Percentiles rank a stretch among this genome's conserved stretches.
Conservation (phyloP, 2,113 vertebrate species). For the Saccopteryx bilineata region DNA sequence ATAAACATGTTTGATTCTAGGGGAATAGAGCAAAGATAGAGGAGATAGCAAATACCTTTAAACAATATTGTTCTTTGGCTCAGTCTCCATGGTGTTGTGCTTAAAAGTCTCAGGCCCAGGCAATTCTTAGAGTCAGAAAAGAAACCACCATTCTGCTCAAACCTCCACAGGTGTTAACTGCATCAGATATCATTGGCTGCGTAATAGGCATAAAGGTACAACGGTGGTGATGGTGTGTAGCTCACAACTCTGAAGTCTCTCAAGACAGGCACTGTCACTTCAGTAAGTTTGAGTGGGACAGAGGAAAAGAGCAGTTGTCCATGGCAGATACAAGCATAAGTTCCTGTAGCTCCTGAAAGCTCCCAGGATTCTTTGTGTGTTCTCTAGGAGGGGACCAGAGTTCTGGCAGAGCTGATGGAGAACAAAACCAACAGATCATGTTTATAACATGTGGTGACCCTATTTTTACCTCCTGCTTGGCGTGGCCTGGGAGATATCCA, state of each 20-base stretch:
- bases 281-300: background rate
- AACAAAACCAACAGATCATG: conserved; percentile 22
- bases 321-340: background rate
- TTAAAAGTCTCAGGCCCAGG: background rate
- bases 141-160: background rate
- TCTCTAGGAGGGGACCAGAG: conserved; percentile 20
- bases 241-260: background rate
- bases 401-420: conserved; percentile 25
- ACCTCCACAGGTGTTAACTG: background rate
- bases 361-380: conserved; percentile 24
- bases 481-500: conserved; percentile 32
- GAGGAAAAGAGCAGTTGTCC: background rate
- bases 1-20: background rate
- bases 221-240: background rate
- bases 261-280: background rate
- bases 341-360: background rate
- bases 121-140: background rate
- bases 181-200: too few relatives aligned
- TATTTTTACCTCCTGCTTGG: background rate
- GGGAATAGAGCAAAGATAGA: background rate
- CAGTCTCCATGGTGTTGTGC: background rate
- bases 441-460: conserved; percentile 50
- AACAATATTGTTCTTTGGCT: background rate
- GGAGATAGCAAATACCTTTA: background rate
- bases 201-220: background rate